phyloP scores from a whole-genome alignment of 2,113 vertebrate species.

The Corythoichthys intestinalis region DNA sequence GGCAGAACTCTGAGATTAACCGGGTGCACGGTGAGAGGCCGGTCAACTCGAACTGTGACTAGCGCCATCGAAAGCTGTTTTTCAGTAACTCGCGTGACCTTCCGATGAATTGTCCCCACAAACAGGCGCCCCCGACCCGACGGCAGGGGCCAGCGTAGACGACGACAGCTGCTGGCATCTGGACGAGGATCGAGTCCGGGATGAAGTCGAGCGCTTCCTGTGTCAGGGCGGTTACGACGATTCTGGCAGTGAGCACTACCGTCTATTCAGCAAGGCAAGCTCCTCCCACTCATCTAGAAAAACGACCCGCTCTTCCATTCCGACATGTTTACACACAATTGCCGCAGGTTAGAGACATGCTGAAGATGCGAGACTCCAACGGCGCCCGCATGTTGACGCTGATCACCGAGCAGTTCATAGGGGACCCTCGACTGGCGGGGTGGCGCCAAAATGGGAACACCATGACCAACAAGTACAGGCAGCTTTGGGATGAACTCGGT shows the following conservation, averaged over 20 bases:
- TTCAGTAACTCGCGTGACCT: background rate
- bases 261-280: conserved; percentile 97
- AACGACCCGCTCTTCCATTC: background rate
- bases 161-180: conserved; percentile 99
- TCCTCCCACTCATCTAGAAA: background rate
- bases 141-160: conserved; percentile 95
- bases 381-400: conserved; percentile 95
- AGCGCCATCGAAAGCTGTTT: too few species aligned
- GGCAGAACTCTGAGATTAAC: conserved; percentile 98
- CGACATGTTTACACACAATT: background rate
- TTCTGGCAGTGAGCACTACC: conserved; percentile 98
- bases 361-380: conserved; percentile 98
- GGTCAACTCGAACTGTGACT: too few species aligned
- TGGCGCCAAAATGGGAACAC: conserved; percentile 96
- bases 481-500: conserved; percentile 91
- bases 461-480: conserved; percentile 98
- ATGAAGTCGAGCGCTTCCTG: conserved; percentile 97
- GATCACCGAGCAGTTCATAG: conserved; percentile 99
- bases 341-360: conserved; percentile 91
- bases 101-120: conserved; percentile 1
- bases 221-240: conserved; percentile 96
- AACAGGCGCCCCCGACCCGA: conserved; percentile 95
- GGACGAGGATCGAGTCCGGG: conserved; percentile 98
- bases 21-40: conserved; percentile 90
- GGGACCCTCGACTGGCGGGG: conserved; percentile 88